Percentiles rank a stretch among this genome's conserved stretches.
Evolutionary conservation across 2,888 invertebrate genomes (phyloP).

Genomic region (Limenitis camilla): DNA sequence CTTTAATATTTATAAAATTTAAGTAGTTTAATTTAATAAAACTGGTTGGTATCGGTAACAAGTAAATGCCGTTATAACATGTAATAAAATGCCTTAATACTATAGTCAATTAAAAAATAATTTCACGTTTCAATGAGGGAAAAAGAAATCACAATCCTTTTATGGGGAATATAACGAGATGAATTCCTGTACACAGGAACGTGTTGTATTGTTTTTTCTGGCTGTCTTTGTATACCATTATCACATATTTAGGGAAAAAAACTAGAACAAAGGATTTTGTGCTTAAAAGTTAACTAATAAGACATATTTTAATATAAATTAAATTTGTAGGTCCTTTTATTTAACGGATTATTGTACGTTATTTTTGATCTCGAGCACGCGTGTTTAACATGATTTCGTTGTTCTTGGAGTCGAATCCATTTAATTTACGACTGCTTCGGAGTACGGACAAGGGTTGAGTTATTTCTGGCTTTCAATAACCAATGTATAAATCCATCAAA

Average conservation of each 20-base stretch:
- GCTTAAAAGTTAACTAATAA: slow-evolving; percentile 15
- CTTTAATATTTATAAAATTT: not conserved
- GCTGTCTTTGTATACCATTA: slow-evolving; percentile 28
- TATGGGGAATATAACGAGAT: slow-evolving; percentile 48
- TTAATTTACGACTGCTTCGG: slow-evolving; percentile 46
- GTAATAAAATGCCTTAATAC: slow-evolving; percentile 28
- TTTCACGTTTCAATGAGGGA: slow-evolving; percentile 38
- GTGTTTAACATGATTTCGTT: slow-evolving; percentile 47
- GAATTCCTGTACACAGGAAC: slow-evolving; percentile 45
- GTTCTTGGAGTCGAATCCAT: slow-evolving; percentile 35
- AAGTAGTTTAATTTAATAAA: not conserved
- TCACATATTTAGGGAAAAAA: slow-evolving; percentile 27
- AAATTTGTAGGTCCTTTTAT: slow-evolving; percentile 19
- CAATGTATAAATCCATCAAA: slow-evolving; percentile 35
- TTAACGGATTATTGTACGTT: slow-evolving; percentile 25
- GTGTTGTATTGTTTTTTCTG: slow-evolving; percentile 46
- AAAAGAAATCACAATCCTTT: slow-evolving; percentile 46
- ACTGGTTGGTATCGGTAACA: slow-evolving; percentile 13
- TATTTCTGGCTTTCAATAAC: slow-evolving; percentile 46
- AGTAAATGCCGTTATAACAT: slow-evolving; percentile 18
- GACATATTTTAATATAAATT: slow-evolving; percentile 9
- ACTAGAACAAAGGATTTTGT: slow-evolving; percentile 9
- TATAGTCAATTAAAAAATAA: slow-evolving; percentile 36
- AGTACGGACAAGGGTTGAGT: slow-evolving; percentile 36
- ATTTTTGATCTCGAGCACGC: slow-evolving; percentile 38